Evolutionary conservation across 1,140 invertebrate genomes (phyloP).

Genomic region (Drosophila oshimai): DNA sequence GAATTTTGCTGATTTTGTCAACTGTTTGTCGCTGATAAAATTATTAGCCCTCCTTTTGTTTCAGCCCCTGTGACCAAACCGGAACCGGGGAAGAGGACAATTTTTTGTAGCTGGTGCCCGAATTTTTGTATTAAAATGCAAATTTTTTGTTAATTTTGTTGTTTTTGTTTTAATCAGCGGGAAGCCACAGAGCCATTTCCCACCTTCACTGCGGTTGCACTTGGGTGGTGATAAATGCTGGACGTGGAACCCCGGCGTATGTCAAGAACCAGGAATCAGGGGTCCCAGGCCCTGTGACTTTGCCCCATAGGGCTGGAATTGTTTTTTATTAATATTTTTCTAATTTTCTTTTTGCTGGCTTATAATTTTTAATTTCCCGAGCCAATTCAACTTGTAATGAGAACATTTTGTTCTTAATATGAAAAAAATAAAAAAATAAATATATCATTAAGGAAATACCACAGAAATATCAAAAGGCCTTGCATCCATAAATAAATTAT

Average conservation of each 20-base stretch:
- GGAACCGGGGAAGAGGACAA: background rate
- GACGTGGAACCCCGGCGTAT: slow-evolving; percentile 65
- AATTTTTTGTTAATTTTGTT: slow-evolving; percentile 79
- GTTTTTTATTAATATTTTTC: slow-evolving; percentile 20
- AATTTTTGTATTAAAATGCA: slow-evolving; percentile 78
- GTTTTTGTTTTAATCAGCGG: slow-evolving; percentile 74
- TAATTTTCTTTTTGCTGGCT: slow-evolving; percentile 33
- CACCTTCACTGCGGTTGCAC: slow-evolving; percentile 71
- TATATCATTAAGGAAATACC: slow-evolving; percentile 23
- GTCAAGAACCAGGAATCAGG: slow-evolving; percentile 27
- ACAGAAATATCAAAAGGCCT: slow-evolving; percentile 3
- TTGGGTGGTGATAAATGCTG: slow-evolving; percentile 69
- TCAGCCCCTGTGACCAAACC: slow-evolving; percentile 2
- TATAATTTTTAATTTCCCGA: slow-evolving; percentile 39
- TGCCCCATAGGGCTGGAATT: slow-evolving; percentile 30
- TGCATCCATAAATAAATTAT: slow-evolving; percentile 27
- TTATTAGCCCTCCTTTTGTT: slow-evolving; percentile 77
- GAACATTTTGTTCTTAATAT: background rate
- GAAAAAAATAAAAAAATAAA: background rate
- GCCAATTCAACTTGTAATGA: slow-evolving; percentile 17
- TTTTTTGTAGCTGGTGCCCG: slow-evolving; percentile 5
- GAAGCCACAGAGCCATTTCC: slow-evolving; percentile 14
- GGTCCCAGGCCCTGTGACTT: slow-evolving; percentile 10
- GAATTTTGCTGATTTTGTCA: slow-evolving; percentile 80
- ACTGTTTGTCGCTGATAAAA: slow-evolving; percentile 81